Percentiles rank a stretch among this genome's conserved stretches.
Conservation (phyloP, 2,113 vertebrate genomes). For the Platichthys flesus region DNA sequence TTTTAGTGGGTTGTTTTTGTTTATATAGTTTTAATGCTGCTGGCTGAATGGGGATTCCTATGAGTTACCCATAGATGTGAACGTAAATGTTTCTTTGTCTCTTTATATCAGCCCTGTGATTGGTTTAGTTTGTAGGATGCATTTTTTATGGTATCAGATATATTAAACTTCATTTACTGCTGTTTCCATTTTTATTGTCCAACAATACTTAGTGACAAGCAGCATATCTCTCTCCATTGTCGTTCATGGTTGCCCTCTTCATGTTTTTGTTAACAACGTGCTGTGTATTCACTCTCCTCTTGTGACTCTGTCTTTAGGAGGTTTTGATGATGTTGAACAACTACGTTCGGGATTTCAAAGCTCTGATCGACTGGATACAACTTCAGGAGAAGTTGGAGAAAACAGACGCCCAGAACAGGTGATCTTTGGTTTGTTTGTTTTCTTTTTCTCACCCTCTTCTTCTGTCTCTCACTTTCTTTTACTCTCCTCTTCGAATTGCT, state of each 20-base stretch:
- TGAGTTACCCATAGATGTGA: too few relatives aligned
- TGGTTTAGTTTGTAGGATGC: too few relatives aligned
- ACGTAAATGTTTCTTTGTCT: too few relatives aligned
- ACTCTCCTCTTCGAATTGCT: constrained; percentile 36
- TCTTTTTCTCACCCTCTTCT: not conserved
- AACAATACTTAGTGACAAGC: too few relatives aligned
- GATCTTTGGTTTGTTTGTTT: constrained; percentile 27
- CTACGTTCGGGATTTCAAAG: constrained; percentile 98
- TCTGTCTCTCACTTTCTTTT: constrained; percentile 26
- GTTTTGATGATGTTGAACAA: constrained; percentile 99
- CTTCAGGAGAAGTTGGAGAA: constrained; percentile 99
- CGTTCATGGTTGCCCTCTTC: not conserved
- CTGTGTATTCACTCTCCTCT: not conserved
- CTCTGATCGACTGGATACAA: constrained; percentile 98
- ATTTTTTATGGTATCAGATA: too few relatives aligned
- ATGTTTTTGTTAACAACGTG: not conserved
- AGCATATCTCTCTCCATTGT: too few relatives aligned
- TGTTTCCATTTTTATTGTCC: too few relatives aligned
- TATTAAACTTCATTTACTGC: too few relatives aligned
- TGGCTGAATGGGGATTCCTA: too few relatives aligned
- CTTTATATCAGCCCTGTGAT: too few relatives aligned
- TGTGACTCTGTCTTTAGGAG: constrained; percentile 81
- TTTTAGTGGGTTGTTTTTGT: too few relatives aligned
- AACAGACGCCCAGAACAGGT: constrained; percentile 98
- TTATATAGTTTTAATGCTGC: too few relatives aligned